phyloP scores from a whole-genome alignment of 2,113 vertebrate genomes.

The Noctilio leporinus region DNA sequence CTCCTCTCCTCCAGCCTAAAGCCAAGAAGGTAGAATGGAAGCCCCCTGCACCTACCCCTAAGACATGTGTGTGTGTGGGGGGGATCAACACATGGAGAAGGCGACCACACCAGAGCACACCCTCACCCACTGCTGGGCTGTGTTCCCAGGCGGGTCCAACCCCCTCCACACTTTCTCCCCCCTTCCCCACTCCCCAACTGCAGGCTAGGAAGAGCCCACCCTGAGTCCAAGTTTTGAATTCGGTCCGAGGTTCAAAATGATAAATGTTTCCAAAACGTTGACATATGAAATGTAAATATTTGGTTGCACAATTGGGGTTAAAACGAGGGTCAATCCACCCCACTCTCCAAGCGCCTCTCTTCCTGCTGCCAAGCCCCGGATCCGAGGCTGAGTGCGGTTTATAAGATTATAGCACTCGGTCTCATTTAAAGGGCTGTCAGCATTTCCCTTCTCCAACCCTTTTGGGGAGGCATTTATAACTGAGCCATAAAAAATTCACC shows the following conservation, averaged over 20 bases:
- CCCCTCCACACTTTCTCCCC: background rate
- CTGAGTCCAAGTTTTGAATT: constrained; percentile 34
- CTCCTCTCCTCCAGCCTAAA: background rate
- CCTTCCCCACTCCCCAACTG: background rate
- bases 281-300: constrained; percentile 77
- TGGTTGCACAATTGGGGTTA: constrained; percentile 69
- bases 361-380: constrained; percentile 50
- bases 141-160: background rate
- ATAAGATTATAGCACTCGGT: constrained; percentile 53
- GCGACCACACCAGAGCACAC: background rate
- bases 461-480: constrained; percentile 61
- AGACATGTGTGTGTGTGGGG: background rate
- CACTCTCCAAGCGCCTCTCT: constrained; percentile 48
- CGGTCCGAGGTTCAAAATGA: constrained; percentile 47
- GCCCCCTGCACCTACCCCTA: background rate
- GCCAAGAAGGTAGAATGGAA: background rate
- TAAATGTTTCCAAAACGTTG: constrained; percentile 51
- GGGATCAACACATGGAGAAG: background rate
- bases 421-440: constrained; percentile 66
- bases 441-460: constrained; percentile 57
- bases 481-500: constrained; percentile 64
- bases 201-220: constrained; percentile 46
- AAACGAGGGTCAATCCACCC: constrained; percentile 69
- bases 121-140: constrained; percentile 21
- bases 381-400: constrained; percentile 26